These are phyloP conservation scores for Tiaroga cobitis DNA, from an alignment of 2,797 vertebrate species.

Conservation along the genomic window DNA sequence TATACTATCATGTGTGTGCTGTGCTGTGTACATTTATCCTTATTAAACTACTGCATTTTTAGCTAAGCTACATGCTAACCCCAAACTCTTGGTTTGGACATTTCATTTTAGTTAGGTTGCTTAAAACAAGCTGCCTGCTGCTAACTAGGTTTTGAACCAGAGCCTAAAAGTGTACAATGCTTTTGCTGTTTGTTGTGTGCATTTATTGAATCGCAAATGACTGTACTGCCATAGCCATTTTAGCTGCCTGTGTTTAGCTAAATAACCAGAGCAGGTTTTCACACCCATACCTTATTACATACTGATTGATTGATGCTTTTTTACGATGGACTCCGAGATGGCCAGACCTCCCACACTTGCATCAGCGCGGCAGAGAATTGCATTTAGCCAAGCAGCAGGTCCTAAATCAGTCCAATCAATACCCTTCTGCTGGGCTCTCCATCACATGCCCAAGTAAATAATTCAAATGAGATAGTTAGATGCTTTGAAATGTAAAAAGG, in stretches of 20 bases:
- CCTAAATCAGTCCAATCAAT: conserved; percentile 79
- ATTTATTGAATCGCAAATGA: conserved; percentile 44
- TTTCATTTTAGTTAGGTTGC: background rate
- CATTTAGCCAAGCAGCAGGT: conserved; percentile 74
- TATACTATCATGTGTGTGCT: background rate
- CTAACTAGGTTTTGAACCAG: conserved; percentile 1
- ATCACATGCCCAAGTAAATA: conserved; percentile 77
- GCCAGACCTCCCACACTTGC: conserved; percentile 62
- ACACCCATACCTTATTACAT: conserved; percentile 54
- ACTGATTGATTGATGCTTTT: conserved; percentile 60
- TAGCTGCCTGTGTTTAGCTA: conserved; percentile 40
- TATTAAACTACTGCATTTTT: background rate
- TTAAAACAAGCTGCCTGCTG: conserved; percentile 3
- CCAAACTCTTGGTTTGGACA: background rate
- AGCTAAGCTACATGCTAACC: background rate
- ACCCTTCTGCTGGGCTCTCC: conserved; percentile 69
- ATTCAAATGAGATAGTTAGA: conserved; percentile 80
- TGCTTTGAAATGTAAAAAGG: conserved; percentile 72
- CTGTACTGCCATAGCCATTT: conserved; percentile 35
- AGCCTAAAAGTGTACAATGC: background rate
- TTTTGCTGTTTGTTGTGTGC: conserved; percentile 8
- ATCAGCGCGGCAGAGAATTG: conserved; percentile 62
- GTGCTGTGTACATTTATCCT: background rate
- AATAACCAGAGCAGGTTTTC: conserved; percentile 56
- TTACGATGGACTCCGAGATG: conserved; percentile 62